These are phyloP conservation scores for Mythimna lalbum DNA, from an alignment of 2,888 invertebrate genomes.

Conservation along the genomic window DNA sequence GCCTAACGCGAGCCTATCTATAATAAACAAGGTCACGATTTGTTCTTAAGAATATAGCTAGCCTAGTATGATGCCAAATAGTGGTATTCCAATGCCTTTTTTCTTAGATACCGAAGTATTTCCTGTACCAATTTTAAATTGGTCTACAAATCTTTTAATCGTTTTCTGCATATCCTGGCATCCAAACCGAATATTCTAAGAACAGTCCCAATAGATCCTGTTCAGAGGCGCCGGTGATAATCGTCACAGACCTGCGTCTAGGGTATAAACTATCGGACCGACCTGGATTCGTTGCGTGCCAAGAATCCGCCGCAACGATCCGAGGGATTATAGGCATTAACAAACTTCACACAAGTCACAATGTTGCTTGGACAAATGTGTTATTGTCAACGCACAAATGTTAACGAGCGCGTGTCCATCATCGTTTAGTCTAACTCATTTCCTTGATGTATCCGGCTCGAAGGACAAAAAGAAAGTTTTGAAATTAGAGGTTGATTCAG, in stretches of 20 bases:
- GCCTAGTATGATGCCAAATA: not conserved
- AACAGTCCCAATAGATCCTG: constrained; percentile 52
- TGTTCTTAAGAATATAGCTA: too few species aligned
- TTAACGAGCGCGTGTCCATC: constrained; percentile 52
- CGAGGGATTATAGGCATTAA: constrained; percentile 48
- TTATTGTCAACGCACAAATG: constrained; percentile 51
- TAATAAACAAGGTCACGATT: too few species aligned
- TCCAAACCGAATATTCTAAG: constrained; percentile 38
- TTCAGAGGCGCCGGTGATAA: constrained; percentile 52
- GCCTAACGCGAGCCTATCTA: too few species aligned
- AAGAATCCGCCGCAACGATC: constrained; percentile 42
- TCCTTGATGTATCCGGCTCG: constrained; percentile 31
- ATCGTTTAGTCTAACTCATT: constrained; percentile 49
- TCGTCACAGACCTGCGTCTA: constrained; percentile 50
- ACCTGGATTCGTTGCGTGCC: constrained; percentile 55
- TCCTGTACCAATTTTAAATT: constrained; percentile 24
- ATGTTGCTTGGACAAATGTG: constrained; percentile 25
- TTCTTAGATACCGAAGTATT: not conserved
- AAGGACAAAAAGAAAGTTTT: constrained; percentile 29
- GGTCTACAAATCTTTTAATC: constrained; percentile 33
- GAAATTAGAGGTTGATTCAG: not conserved
- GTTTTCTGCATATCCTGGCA: constrained; percentile 41
- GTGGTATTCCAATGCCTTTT: not conserved
- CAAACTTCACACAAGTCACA: constrained; percentile 32
- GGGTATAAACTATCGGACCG: constrained; percentile 54